Conservation (phyloP, 2,113 vertebrate species). For the Ptyas mucosa region DNA sequence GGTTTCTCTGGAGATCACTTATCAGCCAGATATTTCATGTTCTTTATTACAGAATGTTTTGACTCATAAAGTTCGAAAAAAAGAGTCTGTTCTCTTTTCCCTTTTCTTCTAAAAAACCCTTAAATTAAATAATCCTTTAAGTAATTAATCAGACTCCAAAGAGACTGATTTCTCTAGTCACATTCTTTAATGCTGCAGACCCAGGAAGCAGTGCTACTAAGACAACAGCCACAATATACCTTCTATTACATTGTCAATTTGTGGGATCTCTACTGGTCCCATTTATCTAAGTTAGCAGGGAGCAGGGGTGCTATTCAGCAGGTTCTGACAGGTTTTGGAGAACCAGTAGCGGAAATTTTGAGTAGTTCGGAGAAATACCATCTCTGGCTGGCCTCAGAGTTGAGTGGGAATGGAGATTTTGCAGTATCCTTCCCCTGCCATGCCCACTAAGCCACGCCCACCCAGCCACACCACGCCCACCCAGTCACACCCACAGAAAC, state of each 20-base stretch:
- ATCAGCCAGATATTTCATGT: neutral
- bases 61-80: neutral
- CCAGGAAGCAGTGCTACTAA: neutral
- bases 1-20: neutral
- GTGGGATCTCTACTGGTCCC: neutral
- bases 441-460: too few species aligned
- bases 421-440: too few species aligned
- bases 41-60: neutral
- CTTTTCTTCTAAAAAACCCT: neutral
- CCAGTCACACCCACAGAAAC: too few species aligned
- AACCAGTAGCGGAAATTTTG: too few species aligned
- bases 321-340: too few species aligned
- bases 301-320: too few species aligned
- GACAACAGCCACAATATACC: neutral
- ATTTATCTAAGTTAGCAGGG: neutral
- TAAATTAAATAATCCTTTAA: neutral
- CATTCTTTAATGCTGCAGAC: neutral
- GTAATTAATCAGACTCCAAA: neutral
- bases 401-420: too few species aligned
- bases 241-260: neutral
- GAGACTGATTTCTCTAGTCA: neutral
- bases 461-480: too few species aligned
- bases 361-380: too few species aligned
- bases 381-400: too few species aligned
- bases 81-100: neutral